A percentile compares a stretch with the other conserved stretches of the same genome.
Evolutionary conservation across 2,113 vertebrate genomes (phyloP).

Genomic region (Peromyscus polionotus): DNA sequence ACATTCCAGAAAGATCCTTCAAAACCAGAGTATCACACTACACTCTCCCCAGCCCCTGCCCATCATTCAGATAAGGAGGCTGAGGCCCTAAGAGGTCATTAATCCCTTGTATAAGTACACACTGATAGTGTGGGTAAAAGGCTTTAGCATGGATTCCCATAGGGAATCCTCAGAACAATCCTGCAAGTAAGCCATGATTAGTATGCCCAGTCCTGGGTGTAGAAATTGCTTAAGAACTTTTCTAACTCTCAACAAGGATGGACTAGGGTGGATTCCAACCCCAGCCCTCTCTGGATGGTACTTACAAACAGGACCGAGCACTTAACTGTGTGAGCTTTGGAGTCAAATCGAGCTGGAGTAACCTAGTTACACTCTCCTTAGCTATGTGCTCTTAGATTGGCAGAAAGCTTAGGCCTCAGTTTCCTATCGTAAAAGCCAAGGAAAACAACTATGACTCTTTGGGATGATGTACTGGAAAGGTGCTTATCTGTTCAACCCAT

Average conservation of each 20-base stretch:
- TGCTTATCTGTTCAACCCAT: neutral
- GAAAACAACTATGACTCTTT: neutral
- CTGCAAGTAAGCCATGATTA: neutral
- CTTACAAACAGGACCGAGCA: neutral
- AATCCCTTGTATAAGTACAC: neutral
- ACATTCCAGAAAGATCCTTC: constrained; percentile 7
- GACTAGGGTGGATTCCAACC: neutral
- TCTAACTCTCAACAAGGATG: constrained; percentile 25
- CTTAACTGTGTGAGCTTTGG: neutral
- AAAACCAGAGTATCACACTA: neutral
- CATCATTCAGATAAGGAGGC: constrained; percentile 61
- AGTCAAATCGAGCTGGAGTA: neutral
- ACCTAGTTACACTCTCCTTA: neutral
- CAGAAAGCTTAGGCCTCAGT: neutral
- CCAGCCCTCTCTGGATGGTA: neutral
- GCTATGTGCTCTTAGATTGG: neutral
- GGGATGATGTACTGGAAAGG: neutral
- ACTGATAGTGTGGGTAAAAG: constrained; percentile 1
- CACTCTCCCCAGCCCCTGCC: neutral
- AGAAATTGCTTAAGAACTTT: constrained; percentile 30
- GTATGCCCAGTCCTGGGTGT: neutral
- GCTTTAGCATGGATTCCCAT: neutral
- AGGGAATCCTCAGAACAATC: neutral
- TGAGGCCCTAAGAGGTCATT: constrained; percentile 24
- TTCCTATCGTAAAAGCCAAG: constrained; percentile 21